These are phyloP conservation scores for Bettongia penicillata DNA, from an alignment of 2,113 vertebrate species.

Conservation along the genomic window DNA sequence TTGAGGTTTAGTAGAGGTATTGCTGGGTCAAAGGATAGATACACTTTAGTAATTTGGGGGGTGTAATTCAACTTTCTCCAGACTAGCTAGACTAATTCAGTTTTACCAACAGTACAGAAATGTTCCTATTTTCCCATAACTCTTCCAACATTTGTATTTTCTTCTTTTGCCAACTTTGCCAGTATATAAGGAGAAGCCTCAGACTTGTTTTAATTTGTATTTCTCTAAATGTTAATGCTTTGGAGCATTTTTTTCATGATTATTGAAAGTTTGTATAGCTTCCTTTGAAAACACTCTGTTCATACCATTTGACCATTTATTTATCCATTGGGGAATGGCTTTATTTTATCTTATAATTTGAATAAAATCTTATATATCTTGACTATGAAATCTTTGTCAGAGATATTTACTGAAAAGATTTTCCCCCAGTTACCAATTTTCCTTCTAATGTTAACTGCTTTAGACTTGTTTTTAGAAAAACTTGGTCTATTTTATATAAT, in stretches of 20 bases:
- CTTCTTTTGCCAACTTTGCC: not conserved
- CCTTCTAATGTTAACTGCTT: not conserved
- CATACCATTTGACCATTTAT: not conserved
- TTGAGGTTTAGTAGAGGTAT: not conserved
- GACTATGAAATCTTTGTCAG: not conserved
- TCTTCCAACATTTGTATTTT: not conserved
- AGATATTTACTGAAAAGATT: not conserved
- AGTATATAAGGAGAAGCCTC: not conserved
- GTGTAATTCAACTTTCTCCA: not conserved
- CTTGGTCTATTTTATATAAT: not conserved
- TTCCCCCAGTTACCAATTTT: not conserved
- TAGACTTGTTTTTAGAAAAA: not conserved
- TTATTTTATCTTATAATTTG: not conserved
- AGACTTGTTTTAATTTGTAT: not conserved
- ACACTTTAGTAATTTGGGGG: not conserved
- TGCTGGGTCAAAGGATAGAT: not conserved
- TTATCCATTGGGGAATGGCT: not conserved
- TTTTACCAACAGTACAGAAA: not conserved
- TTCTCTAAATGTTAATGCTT: not conserved
- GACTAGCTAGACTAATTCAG: not conserved
- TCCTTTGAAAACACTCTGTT: not conserved
- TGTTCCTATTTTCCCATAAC: not conserved
- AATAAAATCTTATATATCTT: not conserved
- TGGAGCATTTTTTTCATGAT: not conserved
- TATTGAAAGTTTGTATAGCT: not conserved